Base-by-base conservation (phyloP, 2,113 vertebrate species). In the Ondatra zibethicus region DNA sequence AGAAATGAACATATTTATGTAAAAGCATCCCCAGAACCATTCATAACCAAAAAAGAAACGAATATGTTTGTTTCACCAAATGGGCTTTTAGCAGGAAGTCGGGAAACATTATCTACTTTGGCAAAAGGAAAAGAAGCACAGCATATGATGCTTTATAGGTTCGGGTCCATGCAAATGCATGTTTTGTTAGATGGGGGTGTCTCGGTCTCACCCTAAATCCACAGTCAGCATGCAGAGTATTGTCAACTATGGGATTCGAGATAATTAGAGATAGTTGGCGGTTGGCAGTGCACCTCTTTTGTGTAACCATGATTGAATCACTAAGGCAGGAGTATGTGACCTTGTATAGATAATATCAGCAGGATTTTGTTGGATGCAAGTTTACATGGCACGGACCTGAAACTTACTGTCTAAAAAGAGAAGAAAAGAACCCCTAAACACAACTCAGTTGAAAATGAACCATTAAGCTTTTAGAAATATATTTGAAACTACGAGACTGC, bases 91-190 rank as follows among this genome's bases (percentile, higher is more conserved):
- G 96, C 96, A 80, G 97, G 96, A 98, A 98, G 87, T 45, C 96
- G 97, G 82, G 93, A 76, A 58, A 95, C 95, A 47, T 50, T 50
- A 96, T 97, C 93, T 75, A 96, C 65, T 98, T 97, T 97, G 98
- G 98, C 76, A 7, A 98, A 92, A 61, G 27, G 70, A 92, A 63
- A 27, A 29, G 8, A 81, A 82, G 97, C 97, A 98, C 93, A 0
- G 98, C 0, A 1, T 89, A 1, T 89, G 98, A 98, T 95, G 95
- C 96, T 93, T 98, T 97, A 98, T 97, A 97, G 97, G 98, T 97
- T 98, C 55, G 95, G 96, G 93, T 97, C 98, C 99, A 98, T 99
- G 99, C 99, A 98, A 98, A 98, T 9, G 98, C 98, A 92, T 98
- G 98, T 98, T 97, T 95, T 97, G 94, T 96, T 91, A 95, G 61